Conservation (phyloP, 1,140 invertebrate species). For the Panulirus ornatus region DNA sequence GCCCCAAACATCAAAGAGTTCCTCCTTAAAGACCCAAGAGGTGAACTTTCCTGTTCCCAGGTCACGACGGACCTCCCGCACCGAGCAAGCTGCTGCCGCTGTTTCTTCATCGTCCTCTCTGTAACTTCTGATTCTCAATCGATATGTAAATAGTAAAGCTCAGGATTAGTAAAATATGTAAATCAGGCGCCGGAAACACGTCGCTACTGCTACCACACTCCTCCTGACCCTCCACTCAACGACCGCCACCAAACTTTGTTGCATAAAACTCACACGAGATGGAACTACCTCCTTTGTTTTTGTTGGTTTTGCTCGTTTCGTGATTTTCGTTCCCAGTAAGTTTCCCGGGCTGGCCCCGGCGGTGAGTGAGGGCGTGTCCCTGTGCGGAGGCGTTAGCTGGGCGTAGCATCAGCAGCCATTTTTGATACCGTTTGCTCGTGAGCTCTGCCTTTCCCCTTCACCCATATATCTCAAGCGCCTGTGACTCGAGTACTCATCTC, state of each 20-base stretch:
- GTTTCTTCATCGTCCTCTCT: neutral
- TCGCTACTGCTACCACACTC: neutral
- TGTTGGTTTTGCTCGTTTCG: neutral
- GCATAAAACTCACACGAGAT: neutral
- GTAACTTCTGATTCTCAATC: no score
- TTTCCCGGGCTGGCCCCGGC: neutral
- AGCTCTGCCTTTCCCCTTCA: neutral
- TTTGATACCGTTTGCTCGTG: conserved; percentile 41
- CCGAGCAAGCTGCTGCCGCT: neutral
- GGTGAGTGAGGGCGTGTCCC: neutral
- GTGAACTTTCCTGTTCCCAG: neutral
- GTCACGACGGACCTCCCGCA: no score
- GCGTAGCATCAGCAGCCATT: conserved; percentile 20
- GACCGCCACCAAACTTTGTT: neutral
- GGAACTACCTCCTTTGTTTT: neutral
- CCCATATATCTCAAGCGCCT: conserved; percentile 14
- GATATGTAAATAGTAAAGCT: no score
- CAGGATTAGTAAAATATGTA: no score
- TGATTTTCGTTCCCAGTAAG: neutral
- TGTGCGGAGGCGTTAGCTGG: neutral
- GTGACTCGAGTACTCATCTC: neutral
- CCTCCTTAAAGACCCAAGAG: neutral
- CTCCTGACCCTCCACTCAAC: neutral
- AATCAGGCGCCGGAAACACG: no score
- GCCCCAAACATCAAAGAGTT: neutral